Conservation (phyloP, 2,888 invertebrate species). For the Yponomeuta plumbellus region DNA sequence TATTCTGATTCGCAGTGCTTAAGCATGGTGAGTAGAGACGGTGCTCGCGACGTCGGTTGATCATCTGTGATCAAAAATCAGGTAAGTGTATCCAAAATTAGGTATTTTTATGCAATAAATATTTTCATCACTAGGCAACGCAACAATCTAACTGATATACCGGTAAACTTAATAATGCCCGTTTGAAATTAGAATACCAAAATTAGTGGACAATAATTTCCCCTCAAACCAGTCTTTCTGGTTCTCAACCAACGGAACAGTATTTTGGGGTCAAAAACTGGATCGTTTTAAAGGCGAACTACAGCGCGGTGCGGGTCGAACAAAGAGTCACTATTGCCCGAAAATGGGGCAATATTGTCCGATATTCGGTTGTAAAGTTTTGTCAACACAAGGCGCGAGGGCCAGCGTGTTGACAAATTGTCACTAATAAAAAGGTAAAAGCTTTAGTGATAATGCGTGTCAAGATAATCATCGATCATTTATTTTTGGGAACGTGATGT, state of each 20-base stretch:
- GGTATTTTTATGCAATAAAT: no score
- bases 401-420: slow-evolving; percentile 62
- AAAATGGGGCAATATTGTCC: slow-evolving; percentile 68
- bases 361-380: slow-evolving; percentile 75
- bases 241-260: slow-evolving; percentile 52
- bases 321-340: slow-evolving; percentile 55
- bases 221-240: slow-evolving; percentile 52
- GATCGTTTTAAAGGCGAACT: slow-evolving; percentile 47
- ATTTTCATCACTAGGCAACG: no score
- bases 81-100: no score
- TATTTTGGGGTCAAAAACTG: slow-evolving; percentile 66
- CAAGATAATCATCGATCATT: slow-evolving; percentile 40
- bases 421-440: slow-evolving; percentile 42
- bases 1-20: no score
- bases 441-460: slow-evolving; percentile 46
- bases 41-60: no score
- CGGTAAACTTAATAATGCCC: neutral
- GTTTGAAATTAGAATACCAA: neutral
- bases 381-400: slow-evolving; percentile 69
- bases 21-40: no score
- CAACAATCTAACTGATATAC: no score
- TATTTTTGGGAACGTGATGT: slow-evolving; percentile 15
- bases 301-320: slow-evolving; percentile 53
- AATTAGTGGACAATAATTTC: neutral
- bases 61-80: no score